A percentile compares a stretch with the other conserved stretches of the same genome.
phyloP scores from a whole-genome alignment of 2,113 vertebrate species.

The Poeciliopsis occidentalis region DNA sequence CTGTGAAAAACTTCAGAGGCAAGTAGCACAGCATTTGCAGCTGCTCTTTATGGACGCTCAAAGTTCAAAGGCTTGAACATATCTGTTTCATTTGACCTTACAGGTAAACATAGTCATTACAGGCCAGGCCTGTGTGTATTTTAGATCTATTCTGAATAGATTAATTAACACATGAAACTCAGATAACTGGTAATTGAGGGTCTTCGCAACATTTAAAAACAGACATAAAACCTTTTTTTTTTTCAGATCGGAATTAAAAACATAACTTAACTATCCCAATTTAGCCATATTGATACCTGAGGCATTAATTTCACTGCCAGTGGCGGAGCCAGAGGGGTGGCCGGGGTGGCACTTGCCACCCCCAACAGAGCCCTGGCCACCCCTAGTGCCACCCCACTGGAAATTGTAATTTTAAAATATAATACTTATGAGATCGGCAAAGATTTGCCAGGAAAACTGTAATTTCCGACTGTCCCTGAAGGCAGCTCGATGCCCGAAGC shows the following conservation, averaged over 20 bases:
- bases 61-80: neutral
- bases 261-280: neutral
- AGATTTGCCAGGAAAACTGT: no score
- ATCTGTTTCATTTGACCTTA: neutral
- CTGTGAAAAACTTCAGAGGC: conserved; percentile 17
- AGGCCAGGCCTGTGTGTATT: neutral
- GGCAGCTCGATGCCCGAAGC: no score
- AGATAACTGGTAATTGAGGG: neutral
- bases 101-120: neutral
- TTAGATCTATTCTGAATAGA: neutral
- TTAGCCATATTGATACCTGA: neutral
- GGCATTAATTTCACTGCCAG: neutral
- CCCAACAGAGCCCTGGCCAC: no score
- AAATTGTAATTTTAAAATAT: no score
- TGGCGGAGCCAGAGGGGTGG: no score
- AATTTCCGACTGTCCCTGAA: no score
- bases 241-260: neutral
- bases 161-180: neutral
- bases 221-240: neutral
- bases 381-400: no score
- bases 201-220: neutral
- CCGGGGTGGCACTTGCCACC: no score
- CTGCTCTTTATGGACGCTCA: conserved; percentile 12
- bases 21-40: conserved; percentile 23
- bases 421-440: no score